These are phyloP conservation scores for Torymus aiolomorphi DNA, from an alignment of 2,888 invertebrate species.

Conservation along the genomic window DNA sequence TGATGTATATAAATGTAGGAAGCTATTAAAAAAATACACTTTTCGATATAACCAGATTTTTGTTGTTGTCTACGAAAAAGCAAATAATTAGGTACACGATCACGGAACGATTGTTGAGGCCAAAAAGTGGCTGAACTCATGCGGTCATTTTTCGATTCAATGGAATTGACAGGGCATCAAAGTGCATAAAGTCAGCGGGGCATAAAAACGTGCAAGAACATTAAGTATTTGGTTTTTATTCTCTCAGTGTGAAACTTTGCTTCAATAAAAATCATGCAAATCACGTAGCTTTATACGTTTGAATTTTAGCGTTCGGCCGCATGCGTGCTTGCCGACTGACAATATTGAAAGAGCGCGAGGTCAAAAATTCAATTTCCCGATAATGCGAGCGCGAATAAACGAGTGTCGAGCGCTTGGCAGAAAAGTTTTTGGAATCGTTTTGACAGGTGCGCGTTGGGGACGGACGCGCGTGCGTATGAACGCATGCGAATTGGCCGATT, in stretches of 20 bases:
- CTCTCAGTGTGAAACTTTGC: not conserved
- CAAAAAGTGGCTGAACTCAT: constrained; percentile 13
- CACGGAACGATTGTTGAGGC: not conserved
- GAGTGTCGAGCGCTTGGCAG: not conserved
- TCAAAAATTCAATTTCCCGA: constrained; percentile 34
- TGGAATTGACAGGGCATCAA: constrained; percentile 37
- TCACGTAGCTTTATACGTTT: not conserved
- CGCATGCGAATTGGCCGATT: not conserved
- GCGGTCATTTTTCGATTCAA: constrained; percentile 29
- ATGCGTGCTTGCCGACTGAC: not conserved
- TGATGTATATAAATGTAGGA: no score
- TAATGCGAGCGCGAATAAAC: not conserved
- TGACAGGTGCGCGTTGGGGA: no score
- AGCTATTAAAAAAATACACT: not conserved
- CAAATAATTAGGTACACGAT: not conserved
- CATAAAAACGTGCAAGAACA: constrained; percentile 15
- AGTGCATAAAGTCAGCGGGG: constrained; percentile 24
- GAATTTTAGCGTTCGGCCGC: not conserved
- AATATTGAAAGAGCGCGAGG: not conserved
- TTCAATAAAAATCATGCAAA: constrained; percentile 37
- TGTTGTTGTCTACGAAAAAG: no score
- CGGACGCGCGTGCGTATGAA: not conserved
- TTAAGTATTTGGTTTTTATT: constrained; percentile 31
- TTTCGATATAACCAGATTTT: not conserved
- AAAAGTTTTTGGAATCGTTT: constrained; percentile 9